A percentile compares a stretch with the other conserved stretches of the same genome.
These are phyloP conservation scores for Ifrita kowaldi DNA, from an alignment of 2,113 vertebrate species.

Conservation along the genomic window DNA sequence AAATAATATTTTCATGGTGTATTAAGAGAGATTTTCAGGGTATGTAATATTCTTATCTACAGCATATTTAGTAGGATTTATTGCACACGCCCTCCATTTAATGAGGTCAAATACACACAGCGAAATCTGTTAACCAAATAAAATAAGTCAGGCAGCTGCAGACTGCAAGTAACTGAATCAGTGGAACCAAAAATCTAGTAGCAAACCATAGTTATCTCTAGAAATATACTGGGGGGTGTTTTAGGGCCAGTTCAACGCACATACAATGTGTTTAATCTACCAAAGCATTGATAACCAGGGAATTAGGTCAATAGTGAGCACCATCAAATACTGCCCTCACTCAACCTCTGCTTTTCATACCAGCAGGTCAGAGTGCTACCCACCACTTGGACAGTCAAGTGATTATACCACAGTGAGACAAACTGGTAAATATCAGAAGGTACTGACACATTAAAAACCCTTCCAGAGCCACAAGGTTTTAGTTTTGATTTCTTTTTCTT, in stretches of 20 bases:
- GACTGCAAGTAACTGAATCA: background rate
- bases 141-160: slow-evolving; percentile 9
- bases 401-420: background rate
- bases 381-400: background rate
- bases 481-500: background rate
- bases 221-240: background rate
- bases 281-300: background rate
- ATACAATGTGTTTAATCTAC: background rate
- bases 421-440: background rate
- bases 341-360: background rate
- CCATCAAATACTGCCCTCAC: background rate
- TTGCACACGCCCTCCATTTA: background rate
- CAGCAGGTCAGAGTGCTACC: background rate
- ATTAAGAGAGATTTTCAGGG: background rate
- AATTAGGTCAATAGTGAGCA: background rate
- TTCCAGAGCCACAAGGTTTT: background rate
- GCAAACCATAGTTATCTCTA: background rate
- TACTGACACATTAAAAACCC: background rate
- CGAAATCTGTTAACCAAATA: slow-evolving; percentile 4
- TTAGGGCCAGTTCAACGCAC: background rate
- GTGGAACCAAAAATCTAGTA: background rate
- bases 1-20: slow-evolving; percentile 20
- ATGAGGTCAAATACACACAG: slow-evolving; percentile 32
- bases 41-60: slow-evolving; percentile 30
- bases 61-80: slow-evolving; percentile 45